Evolutionary conservation across 2,797 vertebrate genomes (phyloP).

Genomic region (Melopsittacus undulatus): DNA sequence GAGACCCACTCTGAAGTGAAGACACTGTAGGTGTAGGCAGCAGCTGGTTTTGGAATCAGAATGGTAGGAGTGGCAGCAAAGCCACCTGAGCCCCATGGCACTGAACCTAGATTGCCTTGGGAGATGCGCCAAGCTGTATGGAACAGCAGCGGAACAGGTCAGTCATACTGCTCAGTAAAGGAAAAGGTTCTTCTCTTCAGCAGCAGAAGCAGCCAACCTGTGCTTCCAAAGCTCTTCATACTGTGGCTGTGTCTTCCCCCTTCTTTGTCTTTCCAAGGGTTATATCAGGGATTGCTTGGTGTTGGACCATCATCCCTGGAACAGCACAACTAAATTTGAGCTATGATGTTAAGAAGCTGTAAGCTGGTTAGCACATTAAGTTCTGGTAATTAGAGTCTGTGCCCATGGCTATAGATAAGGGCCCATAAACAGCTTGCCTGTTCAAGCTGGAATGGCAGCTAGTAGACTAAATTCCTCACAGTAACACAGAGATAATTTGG

Average conservation of each 20-base stretch:
- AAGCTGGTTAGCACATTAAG: neutral
- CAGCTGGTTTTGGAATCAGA: neutral
- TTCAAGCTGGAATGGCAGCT: neutral
- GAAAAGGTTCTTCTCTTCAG: neutral
- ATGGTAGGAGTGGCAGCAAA: neutral
- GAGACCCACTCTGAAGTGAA: neutral
- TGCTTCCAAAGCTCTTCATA: neutral
- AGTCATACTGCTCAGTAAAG: neutral
- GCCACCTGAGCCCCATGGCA: neutral
- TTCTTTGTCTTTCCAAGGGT: neutral
- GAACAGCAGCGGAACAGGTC: neutral
- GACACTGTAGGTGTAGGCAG: neutral
- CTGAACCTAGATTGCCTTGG: neutral
- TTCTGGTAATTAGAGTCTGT: neutral
- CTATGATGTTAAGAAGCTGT: neutral
- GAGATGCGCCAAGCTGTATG: neutral
- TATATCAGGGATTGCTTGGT: neutral
- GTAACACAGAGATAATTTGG: neutral
- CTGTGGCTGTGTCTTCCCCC: neutral
- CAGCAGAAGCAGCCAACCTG: neutral
- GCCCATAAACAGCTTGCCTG: neutral
- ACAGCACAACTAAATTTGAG: neutral
- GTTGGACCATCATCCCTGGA: neutral
- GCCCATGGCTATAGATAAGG: neutral
- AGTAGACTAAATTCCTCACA: neutral